Conservation (phyloP, 2,113 vertebrate genomes). For the Heterocephalus glaber region DNA sequence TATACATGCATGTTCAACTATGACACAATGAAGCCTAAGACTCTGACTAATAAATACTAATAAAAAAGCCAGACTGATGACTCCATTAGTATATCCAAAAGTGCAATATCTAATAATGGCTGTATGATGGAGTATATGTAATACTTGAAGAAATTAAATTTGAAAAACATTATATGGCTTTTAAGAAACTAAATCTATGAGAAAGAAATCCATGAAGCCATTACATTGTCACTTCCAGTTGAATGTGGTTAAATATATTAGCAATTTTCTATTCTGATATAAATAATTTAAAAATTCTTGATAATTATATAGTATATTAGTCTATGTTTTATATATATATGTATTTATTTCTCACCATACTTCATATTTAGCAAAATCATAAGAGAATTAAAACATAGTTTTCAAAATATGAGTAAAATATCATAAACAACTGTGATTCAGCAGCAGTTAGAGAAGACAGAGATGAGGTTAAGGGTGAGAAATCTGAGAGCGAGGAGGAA, state of each 20-base stretch:
- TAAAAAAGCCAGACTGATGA: no score
- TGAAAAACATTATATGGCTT: background rate
- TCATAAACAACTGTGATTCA: background rate
- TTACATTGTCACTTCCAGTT: background rate
- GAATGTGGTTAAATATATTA: background rate
- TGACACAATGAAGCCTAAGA: no score
- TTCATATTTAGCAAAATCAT: background rate
- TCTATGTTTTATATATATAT: background rate
- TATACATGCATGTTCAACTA: no score
- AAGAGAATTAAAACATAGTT: background rate
- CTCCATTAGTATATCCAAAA: background rate
- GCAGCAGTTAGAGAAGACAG: background rate
- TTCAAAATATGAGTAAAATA: background rate
- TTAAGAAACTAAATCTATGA: background rate
- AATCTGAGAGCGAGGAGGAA: background rate
- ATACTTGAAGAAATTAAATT: background rate
- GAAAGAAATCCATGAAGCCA: background rate
- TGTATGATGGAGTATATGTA: background rate
- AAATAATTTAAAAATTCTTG: background rate
- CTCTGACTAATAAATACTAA: no score
- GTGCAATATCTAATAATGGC: background rate
- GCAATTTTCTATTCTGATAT: background rate
- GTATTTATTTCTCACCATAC: background rate
- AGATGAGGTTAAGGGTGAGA: background rate
- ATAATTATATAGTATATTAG: no score